Conservation (phyloP, 2,888 invertebrate species). For the Strigamia transsilvanica region DNA sequence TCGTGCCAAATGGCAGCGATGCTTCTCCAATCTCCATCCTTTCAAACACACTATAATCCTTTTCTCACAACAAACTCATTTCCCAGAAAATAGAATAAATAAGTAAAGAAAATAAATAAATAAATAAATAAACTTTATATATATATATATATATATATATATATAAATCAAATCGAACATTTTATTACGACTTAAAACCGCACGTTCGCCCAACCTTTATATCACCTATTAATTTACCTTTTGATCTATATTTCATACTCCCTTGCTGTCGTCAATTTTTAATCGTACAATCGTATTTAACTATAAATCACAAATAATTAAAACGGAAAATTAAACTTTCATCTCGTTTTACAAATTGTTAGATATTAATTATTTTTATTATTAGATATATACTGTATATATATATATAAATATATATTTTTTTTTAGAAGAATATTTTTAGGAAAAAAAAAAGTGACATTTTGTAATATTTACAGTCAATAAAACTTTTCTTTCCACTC, state of each 20-base stretch:
- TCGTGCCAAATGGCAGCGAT: constrained; percentile 39
- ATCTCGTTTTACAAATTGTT: background rate
- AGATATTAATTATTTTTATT: no score
- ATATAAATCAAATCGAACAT: constrained; percentile 5
- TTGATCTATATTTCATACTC: constrained; percentile 16
- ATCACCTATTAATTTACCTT: background rate
- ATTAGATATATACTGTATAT: no score
- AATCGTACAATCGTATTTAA: background rate
- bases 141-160: background rate
- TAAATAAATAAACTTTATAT: background rate
- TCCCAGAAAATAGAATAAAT: constrained; percentile 22
- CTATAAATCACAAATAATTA: constrained; percentile 4
- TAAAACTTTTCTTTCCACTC: constrained; percentile 48
- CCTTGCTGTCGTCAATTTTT: background rate
- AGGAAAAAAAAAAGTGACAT: background rate
- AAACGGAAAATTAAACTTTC: background rate
- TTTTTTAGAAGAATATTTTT: background rate
- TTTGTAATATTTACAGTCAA: constrained; percentile 44
- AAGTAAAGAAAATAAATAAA: background rate
- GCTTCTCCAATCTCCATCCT: constrained; percentile 39
- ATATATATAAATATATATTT: background rate
- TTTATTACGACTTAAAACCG: constrained; percentile 1
- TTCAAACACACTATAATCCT: constrained; percentile 28
- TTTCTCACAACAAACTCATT: constrained; percentile 38
- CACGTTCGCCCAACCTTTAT: background rate